Conservation (phyloP, 2,113 vertebrate genomes). For the Rallus limicola region DNA sequence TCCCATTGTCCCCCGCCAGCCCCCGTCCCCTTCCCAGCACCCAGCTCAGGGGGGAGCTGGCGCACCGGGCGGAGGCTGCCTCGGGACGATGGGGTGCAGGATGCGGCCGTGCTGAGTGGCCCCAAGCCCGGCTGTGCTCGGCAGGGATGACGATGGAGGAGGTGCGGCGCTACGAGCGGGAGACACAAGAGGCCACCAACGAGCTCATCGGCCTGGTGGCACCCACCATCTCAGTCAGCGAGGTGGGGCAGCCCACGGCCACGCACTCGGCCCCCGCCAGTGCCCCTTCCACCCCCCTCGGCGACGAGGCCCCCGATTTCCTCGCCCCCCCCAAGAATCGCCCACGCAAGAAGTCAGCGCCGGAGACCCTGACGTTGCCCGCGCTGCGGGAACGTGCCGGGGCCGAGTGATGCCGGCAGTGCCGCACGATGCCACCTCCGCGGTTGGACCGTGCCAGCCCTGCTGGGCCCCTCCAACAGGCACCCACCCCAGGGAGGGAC, state of each 20-base stretch:
- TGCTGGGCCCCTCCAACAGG: neutral
- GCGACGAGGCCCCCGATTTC: slow-evolving; percentile 73
- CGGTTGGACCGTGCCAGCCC: neutral
- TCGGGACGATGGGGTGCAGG: neutral
- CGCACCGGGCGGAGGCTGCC: neutral
- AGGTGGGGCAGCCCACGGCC: slow-evolving; percentile 25
- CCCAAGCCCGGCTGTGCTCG: slow-evolving; percentile 25
- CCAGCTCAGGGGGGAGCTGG: neutral
- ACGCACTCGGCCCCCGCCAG: slow-evolving; percentile 66
- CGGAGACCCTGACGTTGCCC: slow-evolving; percentile 70
- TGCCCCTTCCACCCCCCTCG: slow-evolving; percentile 69
- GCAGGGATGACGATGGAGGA: slow-evolving; percentile 80
- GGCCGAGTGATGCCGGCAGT: neutral
- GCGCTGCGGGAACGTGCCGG: slow-evolving; percentile 55
- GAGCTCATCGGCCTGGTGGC: slow-evolving; percentile 72
- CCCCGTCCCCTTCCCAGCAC: neutral
- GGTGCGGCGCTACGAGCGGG: slow-evolving; percentile 74
- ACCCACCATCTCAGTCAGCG: slow-evolving; percentile 68
- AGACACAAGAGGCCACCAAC: slow-evolving; percentile 78
- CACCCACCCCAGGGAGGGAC: neutral
- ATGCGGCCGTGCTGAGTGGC: neutral
- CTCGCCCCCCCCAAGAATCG: slow-evolving; percentile 70
- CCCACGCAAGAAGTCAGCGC: slow-evolving; percentile 72
- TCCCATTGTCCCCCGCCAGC: neutral
- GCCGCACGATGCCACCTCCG: neutral